Conservation (phyloP, 2,113 vertebrate species). For the Genyomyrus donnyi region DNA sequence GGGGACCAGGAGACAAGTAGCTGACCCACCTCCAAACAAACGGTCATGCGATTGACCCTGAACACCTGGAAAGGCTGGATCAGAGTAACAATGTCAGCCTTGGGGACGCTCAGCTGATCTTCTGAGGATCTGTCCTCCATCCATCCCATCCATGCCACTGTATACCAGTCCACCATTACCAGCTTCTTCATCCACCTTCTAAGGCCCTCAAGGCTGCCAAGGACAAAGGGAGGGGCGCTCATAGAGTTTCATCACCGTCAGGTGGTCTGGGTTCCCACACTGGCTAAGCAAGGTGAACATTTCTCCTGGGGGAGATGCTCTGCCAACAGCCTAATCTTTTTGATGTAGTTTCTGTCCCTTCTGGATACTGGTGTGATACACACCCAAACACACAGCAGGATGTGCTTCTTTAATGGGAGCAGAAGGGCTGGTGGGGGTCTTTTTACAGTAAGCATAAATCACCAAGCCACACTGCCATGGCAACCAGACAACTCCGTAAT, state of each 20-base stretch:
- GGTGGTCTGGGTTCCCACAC: neutral
- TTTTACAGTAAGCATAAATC: slow-evolving; percentile 42
- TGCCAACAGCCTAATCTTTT: neutral
- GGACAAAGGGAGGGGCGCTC: neutral
- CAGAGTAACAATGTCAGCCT: neutral
- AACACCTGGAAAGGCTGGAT: neutral
- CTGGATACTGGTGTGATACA: neutral
- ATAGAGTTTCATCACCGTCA: slow-evolving; percentile 9
- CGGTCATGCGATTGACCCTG: neutral
- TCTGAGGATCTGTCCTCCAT: neutral
- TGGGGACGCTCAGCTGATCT: neutral
- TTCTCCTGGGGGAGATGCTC: neutral
- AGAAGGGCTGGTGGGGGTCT: slow-evolving; percentile 25
- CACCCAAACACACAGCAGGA: neutral
- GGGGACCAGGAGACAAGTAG: neutral
- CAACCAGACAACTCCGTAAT: slow-evolving; percentile 34
- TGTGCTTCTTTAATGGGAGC: neutral
- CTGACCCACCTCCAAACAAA: neutral
- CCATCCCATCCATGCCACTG: neutral
- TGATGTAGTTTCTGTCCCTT: neutral
- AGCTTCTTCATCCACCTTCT: neutral
- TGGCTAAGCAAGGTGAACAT: slow-evolving; percentile 5
- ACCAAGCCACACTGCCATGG: slow-evolving; percentile 37
- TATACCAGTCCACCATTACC: slow-evolving; percentile 5
- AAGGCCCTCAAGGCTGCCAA: neutral